Percentiles rank a stretch among this genome's conserved stretches.
These are phyloP conservation scores for Upupa epops DNA, from an alignment of 2,113 vertebrate genomes.

Conservation along the genomic window DNA sequence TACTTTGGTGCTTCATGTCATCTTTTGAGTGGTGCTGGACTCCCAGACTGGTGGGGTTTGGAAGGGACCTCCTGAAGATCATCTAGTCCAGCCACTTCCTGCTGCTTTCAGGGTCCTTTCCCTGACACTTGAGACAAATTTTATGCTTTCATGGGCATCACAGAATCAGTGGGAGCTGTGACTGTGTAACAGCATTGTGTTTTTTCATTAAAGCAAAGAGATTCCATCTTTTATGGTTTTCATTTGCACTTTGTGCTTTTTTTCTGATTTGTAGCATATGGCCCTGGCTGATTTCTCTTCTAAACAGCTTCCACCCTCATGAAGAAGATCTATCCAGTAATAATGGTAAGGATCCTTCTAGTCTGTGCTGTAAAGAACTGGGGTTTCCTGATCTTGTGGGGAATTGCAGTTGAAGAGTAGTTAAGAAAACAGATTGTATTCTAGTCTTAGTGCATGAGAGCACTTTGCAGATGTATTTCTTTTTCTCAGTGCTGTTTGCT, in stretches of 20 bases:
- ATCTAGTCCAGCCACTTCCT: too few species aligned
- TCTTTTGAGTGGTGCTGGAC: not conserved
- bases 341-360: constrained; percentile 78
- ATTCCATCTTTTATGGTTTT: not conserved
- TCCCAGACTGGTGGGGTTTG: not conserved
- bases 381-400: not conserved
- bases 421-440: not conserved
- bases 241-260: not conserved
- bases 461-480: not conserved
- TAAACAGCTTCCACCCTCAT: constrained; percentile 94
- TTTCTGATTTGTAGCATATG: constrained; percentile 83
- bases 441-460: not conserved
- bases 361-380: not conserved
- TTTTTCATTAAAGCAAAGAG: not conserved
- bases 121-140: not conserved
- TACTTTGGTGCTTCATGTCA: not conserved
- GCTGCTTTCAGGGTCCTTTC: not conserved
- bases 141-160: not conserved
- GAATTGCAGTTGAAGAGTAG: not conserved
- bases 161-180: not conserved
- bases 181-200: not conserved
- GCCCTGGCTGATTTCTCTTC: constrained; percentile 96
- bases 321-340: constrained; percentile 86
- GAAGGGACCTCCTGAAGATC: too few species aligned
- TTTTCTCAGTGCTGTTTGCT: constrained; percentile 18